phyloP scores from a whole-genome alignment of 92 coral and sea anemone species.

The Zoanthus gigantus region DNA sequence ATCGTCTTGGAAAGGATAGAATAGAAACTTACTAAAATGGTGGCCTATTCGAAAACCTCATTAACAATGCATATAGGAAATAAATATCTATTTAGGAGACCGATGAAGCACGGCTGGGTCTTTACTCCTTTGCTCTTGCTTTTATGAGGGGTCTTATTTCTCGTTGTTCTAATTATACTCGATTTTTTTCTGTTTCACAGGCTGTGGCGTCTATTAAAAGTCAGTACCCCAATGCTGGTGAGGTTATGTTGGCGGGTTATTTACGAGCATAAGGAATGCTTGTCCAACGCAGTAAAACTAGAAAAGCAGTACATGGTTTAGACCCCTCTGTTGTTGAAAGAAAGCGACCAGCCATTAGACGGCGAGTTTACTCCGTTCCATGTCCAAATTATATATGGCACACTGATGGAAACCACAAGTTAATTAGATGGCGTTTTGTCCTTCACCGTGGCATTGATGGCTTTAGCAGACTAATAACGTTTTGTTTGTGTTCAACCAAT shows the following conservation, averaged over 20 bases:
- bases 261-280: constrained; percentile 50
- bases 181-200: constrained; percentile 8
- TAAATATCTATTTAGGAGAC: not conserved
- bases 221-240: constrained; percentile 54
- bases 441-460: constrained; percentile 50
- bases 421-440: constrained; percentile 55
- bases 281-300: constrained; percentile 31
- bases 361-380: constrained; percentile 50
- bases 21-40: not conserved
- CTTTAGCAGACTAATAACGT: constrained; percentile 44
- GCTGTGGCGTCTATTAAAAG: constrained; percentile 29
- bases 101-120: not conserved
- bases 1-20: not conserved
- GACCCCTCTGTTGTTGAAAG: constrained; percentile 29
- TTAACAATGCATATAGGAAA: not conserved
- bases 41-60: not conserved
- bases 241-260: constrained; percentile 49
- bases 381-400: constrained; percentile 53
- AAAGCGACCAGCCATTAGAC: constrained; percentile 40
- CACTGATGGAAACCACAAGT: constrained; percentile 50
- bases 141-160: not conserved
- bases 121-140: not conserved
- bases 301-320: constrained; percentile 29
- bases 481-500: constrained; percentile 42
- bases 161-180: not conserved